Evolutionary conservation across 2,797 vertebrate genomes (phyloP), one percentile per base, ranked within the genome.

Genomic region (Masticophis lateralis): DNA sequence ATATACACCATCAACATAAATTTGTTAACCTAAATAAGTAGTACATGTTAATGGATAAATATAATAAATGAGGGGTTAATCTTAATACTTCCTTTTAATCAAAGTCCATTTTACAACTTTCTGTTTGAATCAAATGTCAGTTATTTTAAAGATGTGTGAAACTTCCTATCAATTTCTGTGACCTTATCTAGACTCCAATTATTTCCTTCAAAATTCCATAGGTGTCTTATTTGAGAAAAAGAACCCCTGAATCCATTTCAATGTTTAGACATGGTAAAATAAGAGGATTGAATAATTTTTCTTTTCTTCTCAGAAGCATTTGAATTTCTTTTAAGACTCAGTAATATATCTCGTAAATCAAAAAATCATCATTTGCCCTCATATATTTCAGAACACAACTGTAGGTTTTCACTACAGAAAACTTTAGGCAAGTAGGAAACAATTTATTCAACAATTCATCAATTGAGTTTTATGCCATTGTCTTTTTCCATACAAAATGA

Each of bases 1-100:
- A 32, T 69, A 61, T 90, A 88, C 51, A 93, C 79, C 86, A 91
- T 91, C 92, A 63, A 55, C 55, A 94, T 18, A 92, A 47, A 13
- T 90, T 95, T n/a, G 4, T 91, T 1, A 74, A 43, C 43, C 74
- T 22, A 92, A 59, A 56, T 25, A 92, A 93, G 18, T 88, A 88
- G 13, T 79, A 53, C 59, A 27, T 60, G 0, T 88, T 93, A 51
- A 11, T 88, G 69, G 51, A 56, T 86, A 93, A 43, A 28, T 32
- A 74, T 37, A 91, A 2, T 11, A 27, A 53, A 20, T 27, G 18
- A 86, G 8, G 69, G 5, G 9, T 92, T 91, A 92, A 89, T 3
- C 25, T 87, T 57, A 56, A 69, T 93, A 94, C 43, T 13, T 91
- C 28, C 7, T 91, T 8, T 28, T 61, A 90, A 90, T 51, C 20